Conservation (phyloP, 2,888 invertebrate genomes). For the Nemotelus pantherinus region DNA sequence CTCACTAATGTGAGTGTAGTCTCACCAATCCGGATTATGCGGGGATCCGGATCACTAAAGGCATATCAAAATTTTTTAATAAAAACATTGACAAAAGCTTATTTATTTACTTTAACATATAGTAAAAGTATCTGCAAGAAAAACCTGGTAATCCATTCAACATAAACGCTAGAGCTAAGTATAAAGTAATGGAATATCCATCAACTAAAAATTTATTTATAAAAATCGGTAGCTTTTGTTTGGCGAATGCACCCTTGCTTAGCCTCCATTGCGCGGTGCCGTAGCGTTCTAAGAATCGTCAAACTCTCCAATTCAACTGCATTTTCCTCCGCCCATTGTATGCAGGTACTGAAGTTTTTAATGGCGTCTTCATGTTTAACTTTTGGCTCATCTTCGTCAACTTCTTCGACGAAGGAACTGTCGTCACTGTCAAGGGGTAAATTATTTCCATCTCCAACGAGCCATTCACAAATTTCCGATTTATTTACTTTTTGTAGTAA, state of each 20-base stretch:
- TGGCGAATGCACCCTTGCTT: constrained; percentile 1
- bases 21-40: background rate
- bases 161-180: constrained; percentile 13
- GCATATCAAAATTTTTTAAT: constrained; percentile 10
- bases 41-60: constrained; percentile 21
- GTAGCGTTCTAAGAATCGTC: constrained; percentile 16
- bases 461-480: background rate
- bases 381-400: constrained; percentile 16
- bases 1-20: too few species aligned
- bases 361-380: background rate
- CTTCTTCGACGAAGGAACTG: constrained; percentile 2
- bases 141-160: background rate
- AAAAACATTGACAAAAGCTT: background rate
- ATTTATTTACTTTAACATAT: constrained; percentile 8
- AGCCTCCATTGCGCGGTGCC: background rate
- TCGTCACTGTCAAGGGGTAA: constrained; percentile 19
- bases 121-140: background rate
- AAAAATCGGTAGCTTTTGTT: constrained; percentile 2
- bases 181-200: constrained; percentile 16
- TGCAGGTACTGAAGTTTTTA: background rate
- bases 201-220: constrained; percentile 8
- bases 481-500: too few species aligned
- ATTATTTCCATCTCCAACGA: constrained; percentile 13
- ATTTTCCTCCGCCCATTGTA: too few species aligned
- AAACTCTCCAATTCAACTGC: background rate